Evolutionary conservation across 2,888 invertebrate species (phyloP), one percentile per base, ranked within the genome.

Genomic region (Morpho deidamia): DNA sequence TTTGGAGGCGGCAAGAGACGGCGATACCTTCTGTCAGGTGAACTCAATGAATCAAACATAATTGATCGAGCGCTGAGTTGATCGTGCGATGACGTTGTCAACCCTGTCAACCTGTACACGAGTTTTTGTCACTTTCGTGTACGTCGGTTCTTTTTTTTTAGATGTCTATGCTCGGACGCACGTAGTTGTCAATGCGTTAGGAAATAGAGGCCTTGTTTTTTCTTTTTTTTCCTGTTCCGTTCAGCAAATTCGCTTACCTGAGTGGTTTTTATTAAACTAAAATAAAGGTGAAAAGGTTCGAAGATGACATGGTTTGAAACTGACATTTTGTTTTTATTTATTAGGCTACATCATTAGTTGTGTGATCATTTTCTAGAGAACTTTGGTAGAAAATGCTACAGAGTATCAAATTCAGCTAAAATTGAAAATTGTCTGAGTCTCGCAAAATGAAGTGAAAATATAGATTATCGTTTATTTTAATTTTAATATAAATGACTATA

Each of bases 21-120:
- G 52, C 64, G 69, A 70, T 71, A 68, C 59, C 68, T 64, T 67
- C 68, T 70, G 76, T 74, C 74, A 68, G 71, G 70, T 70, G 74
- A 67, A 76, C 66, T 74, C 84, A 81, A 83, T 83, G 82, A 79
- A 81, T 83, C 84, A 83, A 78, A 81, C 70, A 81, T 88, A 83
- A 88, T 87, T 83, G 87, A 88, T 88, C 74, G 75, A 71, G 72
- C 70, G 68, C 61, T 64, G 64, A 61, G 61, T 55, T 63, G 69
- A 63, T 65, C 65, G 65, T 53, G 63, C 69, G 68, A 70, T 68
- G 70, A 67, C 69, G 60, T 66, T 70, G 70, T 71, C 70, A 68
- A 52, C 56, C 56, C 67, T 76, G 77, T 79, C 79, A 73, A 72
- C 71, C 71, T 66, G 67, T 74, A 80, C 82, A 79, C 70, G 71